Conservation (phyloP, 1,140 invertebrate species). For the Macrostomum lignano region DNA sequence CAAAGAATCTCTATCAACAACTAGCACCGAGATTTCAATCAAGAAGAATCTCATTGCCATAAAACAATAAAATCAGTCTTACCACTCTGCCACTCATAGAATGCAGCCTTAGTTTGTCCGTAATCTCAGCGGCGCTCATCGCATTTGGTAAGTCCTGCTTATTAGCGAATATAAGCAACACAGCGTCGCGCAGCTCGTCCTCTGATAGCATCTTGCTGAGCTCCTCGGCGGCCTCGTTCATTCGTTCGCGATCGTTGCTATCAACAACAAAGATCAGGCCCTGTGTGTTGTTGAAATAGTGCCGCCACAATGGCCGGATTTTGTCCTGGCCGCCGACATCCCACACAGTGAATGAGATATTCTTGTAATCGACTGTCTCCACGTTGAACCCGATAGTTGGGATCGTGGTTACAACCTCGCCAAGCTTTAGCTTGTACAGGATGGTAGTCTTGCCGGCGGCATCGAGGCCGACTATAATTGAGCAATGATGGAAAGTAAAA, state of each 20-base stretch:
- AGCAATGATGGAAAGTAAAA: too few relatives aligned
- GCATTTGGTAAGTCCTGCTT: constrained; percentile 96
- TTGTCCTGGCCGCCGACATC: constrained; percentile 29
- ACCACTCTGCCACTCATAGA: background rate
- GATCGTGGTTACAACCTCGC: constrained; percentile 87
- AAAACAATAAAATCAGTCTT: too few relatives aligned
- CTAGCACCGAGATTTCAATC: too few relatives aligned
- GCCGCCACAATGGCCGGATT: constrained; percentile 23
- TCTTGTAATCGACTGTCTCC: constrained; percentile 15
- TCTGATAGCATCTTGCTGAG: constrained; percentile 85
- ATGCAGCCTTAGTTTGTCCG: constrained; percentile 69
- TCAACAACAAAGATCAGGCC: constrained; percentile 64
- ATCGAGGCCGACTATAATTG: constrained; percentile 56
- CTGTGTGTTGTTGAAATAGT: constrained; percentile 21
- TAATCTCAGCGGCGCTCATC: constrained; percentile 78
- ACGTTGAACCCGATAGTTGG: constrained; percentile 45
- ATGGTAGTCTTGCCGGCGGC: constrained; percentile 93
- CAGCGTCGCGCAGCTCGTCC: constrained; percentile 81
- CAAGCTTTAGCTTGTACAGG: constrained; percentile 76
- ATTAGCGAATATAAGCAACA: constrained; percentile 87
- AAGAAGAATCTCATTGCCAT: too few relatives aligned
- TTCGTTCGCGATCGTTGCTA: constrained; percentile 79
- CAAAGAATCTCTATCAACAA: too few relatives aligned
- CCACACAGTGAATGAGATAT: constrained; percentile 29
- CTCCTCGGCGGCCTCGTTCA: constrained; percentile 69